A percentile compares a stretch with the other conserved stretches of the same genome.
These are phyloP conservation scores for Patella ulyssiponensis DNA, from an alignment of 2,888 invertebrate genomes.

Conservation along the genomic window DNA sequence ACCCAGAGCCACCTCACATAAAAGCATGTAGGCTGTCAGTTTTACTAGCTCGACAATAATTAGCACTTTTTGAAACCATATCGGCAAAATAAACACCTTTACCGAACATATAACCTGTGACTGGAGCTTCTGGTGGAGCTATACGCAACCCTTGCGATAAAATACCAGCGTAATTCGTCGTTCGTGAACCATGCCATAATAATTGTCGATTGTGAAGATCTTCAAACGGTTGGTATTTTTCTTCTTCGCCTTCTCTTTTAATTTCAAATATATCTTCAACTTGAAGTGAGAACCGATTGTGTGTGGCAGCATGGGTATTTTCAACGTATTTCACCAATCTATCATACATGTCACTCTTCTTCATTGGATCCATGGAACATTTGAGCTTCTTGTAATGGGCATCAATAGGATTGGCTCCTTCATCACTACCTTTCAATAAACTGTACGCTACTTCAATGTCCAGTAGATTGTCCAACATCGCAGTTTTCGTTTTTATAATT, in stretches of 20 bases:
- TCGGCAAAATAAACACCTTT: too few species aligned
- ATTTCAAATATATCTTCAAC: slow-evolving; percentile 77
- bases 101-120: too few species aligned
- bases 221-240: slow-evolving; percentile 88
- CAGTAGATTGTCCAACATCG: too few species aligned
- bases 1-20: slow-evolving; percentile 93
- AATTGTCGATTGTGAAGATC: slow-evolving; percentile 87
- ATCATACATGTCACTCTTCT: slow-evolving; percentile 81
- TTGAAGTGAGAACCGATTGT: slow-evolving; percentile 81
- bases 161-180: slow-evolving; percentile 96
- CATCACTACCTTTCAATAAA: slow-evolving; percentile 79
- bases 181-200: slow-evolving; percentile 96
- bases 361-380: slow-evolving; percentile 83
- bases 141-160: slow-evolving; percentile 88
- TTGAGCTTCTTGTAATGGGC: slow-evolving; percentile 90
- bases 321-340: slow-evolving; percentile 84
- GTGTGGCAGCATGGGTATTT: too few species aligned
- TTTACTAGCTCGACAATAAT: too few species aligned
- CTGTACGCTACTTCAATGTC: slow-evolving; percentile 96
- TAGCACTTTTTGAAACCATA: too few species aligned
- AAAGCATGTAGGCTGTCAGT: too few species aligned
- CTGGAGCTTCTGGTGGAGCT: too few species aligned
- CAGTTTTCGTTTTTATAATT: too few species aligned
- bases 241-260: slow-evolving; percentile 72
- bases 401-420: slow-evolving; percentile 81